A percentile compares a stretch with the other conserved stretches of the same genome.
phyloP scores from a whole-genome alignment of 2,113 vertebrate genomes.

The Fukomys damarensis region DNA sequence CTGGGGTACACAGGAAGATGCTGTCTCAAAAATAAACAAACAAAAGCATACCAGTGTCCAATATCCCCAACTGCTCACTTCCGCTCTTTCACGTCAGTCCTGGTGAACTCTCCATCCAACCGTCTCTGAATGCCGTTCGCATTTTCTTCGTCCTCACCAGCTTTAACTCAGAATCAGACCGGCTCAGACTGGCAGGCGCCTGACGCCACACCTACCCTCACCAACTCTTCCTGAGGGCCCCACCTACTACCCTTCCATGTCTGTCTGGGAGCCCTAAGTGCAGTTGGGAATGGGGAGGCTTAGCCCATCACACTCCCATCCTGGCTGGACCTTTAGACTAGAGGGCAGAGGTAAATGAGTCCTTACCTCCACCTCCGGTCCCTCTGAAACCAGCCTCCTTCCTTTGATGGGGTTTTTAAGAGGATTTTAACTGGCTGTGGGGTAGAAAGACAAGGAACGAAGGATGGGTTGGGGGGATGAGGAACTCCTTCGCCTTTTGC shows the following conservation, averaged over 20 bases:
- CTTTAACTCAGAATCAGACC: slow-evolving; percentile 80
- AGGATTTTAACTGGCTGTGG: slow-evolving; percentile 81
- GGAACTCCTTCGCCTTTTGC: slow-evolving; percentile 55
- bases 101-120: too few species aligned
- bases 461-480: slow-evolving; percentile 55
- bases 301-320: slow-evolving; percentile 70
- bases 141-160: background rate
- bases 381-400: slow-evolving; percentile 73
- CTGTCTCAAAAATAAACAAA: background rate
- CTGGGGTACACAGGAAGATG: background rate
- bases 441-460: slow-evolving; percentile 77
- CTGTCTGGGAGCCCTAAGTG: slow-evolving; percentile 63
- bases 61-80: too few species aligned
- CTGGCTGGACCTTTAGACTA: slow-evolving; percentile 73
- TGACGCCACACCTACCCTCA: slow-evolving; percentile 73
- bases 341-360: slow-evolving; percentile 77
- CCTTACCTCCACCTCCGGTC: slow-evolving; percentile 68
- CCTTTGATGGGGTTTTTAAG: slow-evolving; percentile 79
- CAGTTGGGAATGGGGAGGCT: slow-evolving; percentile 72
- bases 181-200: slow-evolving; percentile 81
- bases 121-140: too few species aligned
- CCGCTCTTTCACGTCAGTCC: too few species aligned
- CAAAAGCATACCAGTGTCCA: too few species aligned
- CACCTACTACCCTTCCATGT: slow-evolving; percentile 48
- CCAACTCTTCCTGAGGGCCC: slow-evolving; percentile 84